Evolutionary conservation across 2,113 vertebrate genomes (phyloP).

Genomic region (Aegotheles bennettii): DNA sequence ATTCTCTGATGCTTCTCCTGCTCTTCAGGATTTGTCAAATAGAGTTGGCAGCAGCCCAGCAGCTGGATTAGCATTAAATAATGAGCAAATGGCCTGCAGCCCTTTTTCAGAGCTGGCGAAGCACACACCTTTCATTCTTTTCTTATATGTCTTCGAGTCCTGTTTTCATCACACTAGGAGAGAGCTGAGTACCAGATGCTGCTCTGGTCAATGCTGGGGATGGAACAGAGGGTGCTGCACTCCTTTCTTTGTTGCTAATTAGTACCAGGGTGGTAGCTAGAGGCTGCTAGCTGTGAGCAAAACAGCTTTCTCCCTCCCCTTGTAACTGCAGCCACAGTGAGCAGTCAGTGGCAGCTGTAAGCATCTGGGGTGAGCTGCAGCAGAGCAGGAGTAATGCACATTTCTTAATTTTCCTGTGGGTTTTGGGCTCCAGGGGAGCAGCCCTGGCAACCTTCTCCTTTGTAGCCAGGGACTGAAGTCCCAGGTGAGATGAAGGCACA

Average conservation of each 20-base stretch:
- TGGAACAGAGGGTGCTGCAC: not conserved
- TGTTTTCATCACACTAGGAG: not conserved
- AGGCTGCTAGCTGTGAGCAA: not conserved
- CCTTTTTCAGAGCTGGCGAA: not conserved
- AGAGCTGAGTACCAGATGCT: not conserved
- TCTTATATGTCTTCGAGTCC: not conserved
- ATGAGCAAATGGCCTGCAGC: not conserved
- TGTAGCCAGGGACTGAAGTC: not conserved
- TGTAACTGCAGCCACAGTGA: accelerated
- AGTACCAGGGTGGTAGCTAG: not conserved
- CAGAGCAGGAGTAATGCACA: not conserved
- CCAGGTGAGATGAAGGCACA: not conserved
- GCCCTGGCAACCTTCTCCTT: not conserved
- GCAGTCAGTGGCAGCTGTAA: slow-evolving; percentile 10
- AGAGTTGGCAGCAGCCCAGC: not conserved
- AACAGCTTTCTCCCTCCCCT: not conserved
- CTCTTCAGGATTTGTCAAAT: slow-evolving; percentile 10
- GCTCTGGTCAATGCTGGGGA: not conserved
- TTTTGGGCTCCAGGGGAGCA: not conserved
- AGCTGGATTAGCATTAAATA: slow-evolving; percentile 30
- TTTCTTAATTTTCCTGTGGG: not conserved
- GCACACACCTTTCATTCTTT: not conserved
- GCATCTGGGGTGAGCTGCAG: slow-evolving; percentile 13
- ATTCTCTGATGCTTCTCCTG: not conserved
- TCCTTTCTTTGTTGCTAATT: not conserved